Evolutionary conservation across 2,797 vertebrate genomes (phyloP), one percentile per base, ranked within the genome.

Genomic region (Morus bassanus): DNA sequence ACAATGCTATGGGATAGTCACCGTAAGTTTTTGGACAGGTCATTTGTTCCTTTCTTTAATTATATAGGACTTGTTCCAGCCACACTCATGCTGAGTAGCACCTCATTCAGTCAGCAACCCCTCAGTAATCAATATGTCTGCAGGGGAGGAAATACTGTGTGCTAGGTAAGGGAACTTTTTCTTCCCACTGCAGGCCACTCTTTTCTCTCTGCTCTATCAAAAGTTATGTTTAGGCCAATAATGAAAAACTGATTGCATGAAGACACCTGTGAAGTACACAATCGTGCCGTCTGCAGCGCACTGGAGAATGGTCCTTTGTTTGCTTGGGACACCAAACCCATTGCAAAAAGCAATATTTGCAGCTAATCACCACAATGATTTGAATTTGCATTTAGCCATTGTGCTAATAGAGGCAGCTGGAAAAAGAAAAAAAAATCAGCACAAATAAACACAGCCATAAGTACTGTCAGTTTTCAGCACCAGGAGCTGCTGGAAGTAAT

Each of bases 301-400:
- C 57, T 70, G 88, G 67, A 96, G 92, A 91, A 60, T 1, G 0
- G 56, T 43, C 37, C 23, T 96, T 92, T 95, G 91, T 91, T 96
- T 82, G 65, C 91, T 91, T 83, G 72, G 69, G 19, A 86, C 84
- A 95, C 85, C 41, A 81, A 95, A 82, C 65, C 43, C 72, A 77
- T 94, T 76, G 76, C 89, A 95, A 92, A 96, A 96, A 94, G 78
- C 75, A 96, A 78, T 95, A 95, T 93, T 97, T 96, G 69, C 80
- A 94, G 92, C 94, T 96, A 97, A 97, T 96, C 77, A 96, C 87
- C 67, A 61, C 30, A 86, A 69, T 90, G 88, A 92, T 96, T 96
- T 96, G 83, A 96, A 96, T 94, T 96, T 97, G 84, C 80, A 97
- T 97, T 93, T 94, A 92, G 67, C 95, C 93, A 94, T 91, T 94